Base-by-base conservation (phyloP, 2,888 invertebrate genomes). In the Lasioglossum leucozonium region DNA sequence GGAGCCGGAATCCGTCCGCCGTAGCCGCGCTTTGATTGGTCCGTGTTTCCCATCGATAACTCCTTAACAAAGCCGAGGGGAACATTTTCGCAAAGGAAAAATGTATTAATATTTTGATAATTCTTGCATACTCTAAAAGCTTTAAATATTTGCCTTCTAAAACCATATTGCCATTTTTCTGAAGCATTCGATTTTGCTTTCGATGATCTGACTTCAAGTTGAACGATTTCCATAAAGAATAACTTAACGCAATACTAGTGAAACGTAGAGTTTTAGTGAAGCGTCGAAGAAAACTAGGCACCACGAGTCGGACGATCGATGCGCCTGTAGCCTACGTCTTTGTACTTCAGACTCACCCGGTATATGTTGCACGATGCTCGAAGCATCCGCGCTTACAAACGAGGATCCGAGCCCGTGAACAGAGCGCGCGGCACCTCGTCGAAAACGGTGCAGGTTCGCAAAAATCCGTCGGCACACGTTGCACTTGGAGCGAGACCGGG, bases 341-440 rank as follows among this genome's bases (percentile, higher is more conserved):
- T 30, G 62, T 62, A 62, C 62, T 62, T 62, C 62, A 62, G 30
- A 62, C 62, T 62, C 62, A 62, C 62, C 62, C 16, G 6, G 30
- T 62, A 62, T 62, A 62, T 30, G 16, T 16, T 62, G 30, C 62
- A 16, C 62, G 30, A 62, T 62, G 30, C 62, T 30, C 16, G 16
- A 30, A 62, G 16, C 62, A 62, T 30, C 30, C 30, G 62, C 62
- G 62, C 30, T 62, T 62, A 62, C 30, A 62, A 13, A 62, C 16
- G 30, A 62, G 30, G 30, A 62, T 62, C 16, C 6, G 26, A 62
- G 6, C 30, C 13, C n/a, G 62, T n/a, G 62, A 62, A 62, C 30
- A 30, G 30, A 2, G 13, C 26, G 55, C 44, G 58, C 26, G 16
- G 62, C 62, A 16, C 30, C 30, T 62, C 62, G 62, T 5, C 6